A percentile compares a stretch with the other conserved stretches of the same genome.
Evolutionary conservation across 2,888 invertebrate genomes (phyloP).

Genomic region (Agonopterix heracliana): DNA sequence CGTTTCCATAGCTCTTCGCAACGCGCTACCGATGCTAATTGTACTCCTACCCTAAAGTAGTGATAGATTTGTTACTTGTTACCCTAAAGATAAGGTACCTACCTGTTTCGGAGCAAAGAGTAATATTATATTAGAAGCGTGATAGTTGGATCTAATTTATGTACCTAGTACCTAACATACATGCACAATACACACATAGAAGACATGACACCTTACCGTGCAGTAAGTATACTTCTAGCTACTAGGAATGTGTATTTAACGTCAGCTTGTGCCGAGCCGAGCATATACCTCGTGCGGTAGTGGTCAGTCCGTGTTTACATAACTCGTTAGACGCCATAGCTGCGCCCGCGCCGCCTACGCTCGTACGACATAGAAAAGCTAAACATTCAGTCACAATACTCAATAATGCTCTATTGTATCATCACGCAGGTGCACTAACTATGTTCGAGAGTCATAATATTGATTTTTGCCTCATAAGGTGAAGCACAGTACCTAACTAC

Average conservation of each 20-base stretch:
- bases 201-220: conserved; percentile 43
- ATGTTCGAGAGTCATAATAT: conserved; percentile 21
- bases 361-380: conserved; percentile 36
- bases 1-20: too few relatives aligned
- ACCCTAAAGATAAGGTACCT: too few relatives aligned
- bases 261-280: conserved; percentile 40
- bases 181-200: conserved; percentile 12
- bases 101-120: too few relatives aligned
- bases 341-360: conserved; percentile 50
- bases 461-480: conserved; percentile 10
- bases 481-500: too few relatives aligned
- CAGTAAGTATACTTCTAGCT: conserved; percentile 41
- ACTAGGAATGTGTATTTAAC: conserved; percentile 44
- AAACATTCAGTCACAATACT: conserved; percentile 54
- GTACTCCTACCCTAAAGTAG: too few relatives aligned
- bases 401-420: conserved; percentile 48
- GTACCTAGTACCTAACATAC: too few relatives aligned
- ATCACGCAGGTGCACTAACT: conserved; percentile 43
- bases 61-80: too few relatives aligned
- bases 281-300: conserved; percentile 40
- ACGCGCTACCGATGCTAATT: too few relatives aligned
- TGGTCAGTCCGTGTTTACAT: conserved; percentile 57
- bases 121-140: too few relatives aligned
- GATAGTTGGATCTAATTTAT: too few relatives aligned
- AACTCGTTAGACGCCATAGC: conserved; percentile 60